These are phyloP conservation scores for Bombus superbus DNA, from an alignment of 1,140 invertebrate species.

Conservation along the genomic window DNA sequence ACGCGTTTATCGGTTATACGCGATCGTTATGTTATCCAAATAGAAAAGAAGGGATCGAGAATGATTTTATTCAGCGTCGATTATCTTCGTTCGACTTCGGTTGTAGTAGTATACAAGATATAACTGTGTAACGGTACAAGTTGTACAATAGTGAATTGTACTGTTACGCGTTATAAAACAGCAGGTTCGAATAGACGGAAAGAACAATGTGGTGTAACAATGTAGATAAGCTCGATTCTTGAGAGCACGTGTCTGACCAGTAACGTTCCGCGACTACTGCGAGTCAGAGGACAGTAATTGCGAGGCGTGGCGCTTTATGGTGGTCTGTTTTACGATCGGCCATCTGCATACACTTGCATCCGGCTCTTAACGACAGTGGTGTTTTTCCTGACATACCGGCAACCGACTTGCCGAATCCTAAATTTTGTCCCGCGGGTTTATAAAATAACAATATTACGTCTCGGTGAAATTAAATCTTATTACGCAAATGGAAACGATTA, in stretches of 20 bases:
- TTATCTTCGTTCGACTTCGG: neutral
- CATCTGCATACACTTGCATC: neutral
- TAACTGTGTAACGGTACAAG: neutral
- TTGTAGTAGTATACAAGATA: too few species aligned
- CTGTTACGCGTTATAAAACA: neutral
- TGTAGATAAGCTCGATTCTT: neutral
- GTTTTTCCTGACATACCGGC: neutral
- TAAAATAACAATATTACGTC: neutral
- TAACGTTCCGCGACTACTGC: neutral
- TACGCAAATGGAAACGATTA: neutral
- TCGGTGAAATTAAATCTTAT: neutral
- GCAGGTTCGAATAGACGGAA: neutral
- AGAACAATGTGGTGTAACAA: neutral
- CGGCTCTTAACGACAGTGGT: neutral
- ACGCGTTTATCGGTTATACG: too few species aligned
- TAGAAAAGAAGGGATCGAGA: too few species aligned
- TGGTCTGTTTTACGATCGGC: neutral
- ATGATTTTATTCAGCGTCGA: neutral
- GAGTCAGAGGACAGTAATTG: neutral
- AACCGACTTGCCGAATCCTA: neutral
- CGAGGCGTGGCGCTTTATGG: constrained; percentile 3
- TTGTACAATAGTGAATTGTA: neutral
- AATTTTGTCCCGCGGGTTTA: neutral
- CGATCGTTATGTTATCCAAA: too few species aligned
- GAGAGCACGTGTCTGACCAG: neutral